Conservation (phyloP, 2,888 invertebrate species). For the Drosophila borealis region DNA sequence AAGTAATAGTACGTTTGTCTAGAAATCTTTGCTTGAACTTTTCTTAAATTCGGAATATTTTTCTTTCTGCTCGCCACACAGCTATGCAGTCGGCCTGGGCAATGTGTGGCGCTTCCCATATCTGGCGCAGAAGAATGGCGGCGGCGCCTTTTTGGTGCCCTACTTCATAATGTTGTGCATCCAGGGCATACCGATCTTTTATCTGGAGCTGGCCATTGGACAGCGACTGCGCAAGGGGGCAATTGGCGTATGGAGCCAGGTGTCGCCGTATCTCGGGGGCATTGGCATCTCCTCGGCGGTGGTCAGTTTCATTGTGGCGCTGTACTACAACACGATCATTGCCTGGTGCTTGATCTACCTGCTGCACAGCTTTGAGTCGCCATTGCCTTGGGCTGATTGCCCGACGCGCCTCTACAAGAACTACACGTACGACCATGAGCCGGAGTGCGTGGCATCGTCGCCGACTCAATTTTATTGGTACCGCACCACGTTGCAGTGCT, state of each 20-base stretch:
- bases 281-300: conserved; percentile 97
- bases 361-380: conserved; percentile 95
- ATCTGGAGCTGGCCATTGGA: conserved; percentile 97
- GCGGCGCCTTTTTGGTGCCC: conserved; percentile 98
- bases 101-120: conserved; percentile 99
- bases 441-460: conserved; percentile 93
- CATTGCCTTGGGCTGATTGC: conserved; percentile 96
- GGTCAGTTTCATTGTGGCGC: conserved; percentile 97
- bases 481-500: conserved; percentile 95
- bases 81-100: conserved; percentile 96
- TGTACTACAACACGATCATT: conserved; percentile 99
- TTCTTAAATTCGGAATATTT: too few relatives aligned
- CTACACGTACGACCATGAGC: conserved; percentile 91
- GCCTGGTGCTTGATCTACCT: conserved; percentile 99
- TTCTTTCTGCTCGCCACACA: conserved; percentile 29
- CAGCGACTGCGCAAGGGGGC: conserved; percentile 97
- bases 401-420: conserved; percentile 93
- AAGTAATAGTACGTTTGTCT: too few relatives aligned
- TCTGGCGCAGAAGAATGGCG: conserved; percentile 96
- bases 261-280: conserved; percentile 93
- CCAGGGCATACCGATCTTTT: conserved; percentile 98
- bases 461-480: conserved; percentile 99
- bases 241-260: conserved; percentile 97
- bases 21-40: too few relatives aligned
- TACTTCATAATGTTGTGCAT: conserved; percentile 97